phyloP scores from a whole-genome alignment of 2,113 vertebrate genomes.

The Tretioscincus oriximinensis region DNA sequence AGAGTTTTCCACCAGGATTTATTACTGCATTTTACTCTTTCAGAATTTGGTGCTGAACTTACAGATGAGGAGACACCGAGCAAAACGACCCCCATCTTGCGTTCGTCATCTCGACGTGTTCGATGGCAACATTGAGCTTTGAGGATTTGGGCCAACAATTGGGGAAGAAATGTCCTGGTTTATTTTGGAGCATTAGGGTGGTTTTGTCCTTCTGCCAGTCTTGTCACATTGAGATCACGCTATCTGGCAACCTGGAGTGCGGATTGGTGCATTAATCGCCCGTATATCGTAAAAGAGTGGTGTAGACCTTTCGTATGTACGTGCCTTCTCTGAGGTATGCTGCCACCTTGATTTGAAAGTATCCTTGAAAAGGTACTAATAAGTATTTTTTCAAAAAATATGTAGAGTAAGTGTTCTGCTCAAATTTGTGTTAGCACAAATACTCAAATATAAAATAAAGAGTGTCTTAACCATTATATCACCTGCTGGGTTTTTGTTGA shows the following conservation, averaged over 20 bases:
- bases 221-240: no score
- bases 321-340: not conserved
- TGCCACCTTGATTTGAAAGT: not conserved
- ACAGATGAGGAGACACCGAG: conserved; percentile 87
- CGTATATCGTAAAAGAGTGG: not conserved
- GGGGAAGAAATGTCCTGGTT: conserved; percentile 43
- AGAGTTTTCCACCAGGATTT: conserved; percentile 18
- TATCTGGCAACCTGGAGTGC: not conserved
- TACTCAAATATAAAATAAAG: not conserved
- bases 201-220: not conserved
- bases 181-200: not conserved
- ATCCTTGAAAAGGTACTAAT: not conserved
- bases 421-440: not conserved
- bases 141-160: not conserved
- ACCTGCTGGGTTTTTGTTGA: no score
- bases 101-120: conserved; percentile 71
- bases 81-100: conserved; percentile 89
- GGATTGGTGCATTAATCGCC: not conserved
- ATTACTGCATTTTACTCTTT: conserved; percentile 5
- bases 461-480: no score
- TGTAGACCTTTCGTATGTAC: not conserved
- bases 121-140: conserved; percentile 57
- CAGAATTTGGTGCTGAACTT: conserved; percentile 78
- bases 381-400: not conserved
- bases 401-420: not conserved